Base-by-base conservation (phyloP, 2,888 invertebrate genomes). In the Parapristionchus giblindavisi region DNA sequence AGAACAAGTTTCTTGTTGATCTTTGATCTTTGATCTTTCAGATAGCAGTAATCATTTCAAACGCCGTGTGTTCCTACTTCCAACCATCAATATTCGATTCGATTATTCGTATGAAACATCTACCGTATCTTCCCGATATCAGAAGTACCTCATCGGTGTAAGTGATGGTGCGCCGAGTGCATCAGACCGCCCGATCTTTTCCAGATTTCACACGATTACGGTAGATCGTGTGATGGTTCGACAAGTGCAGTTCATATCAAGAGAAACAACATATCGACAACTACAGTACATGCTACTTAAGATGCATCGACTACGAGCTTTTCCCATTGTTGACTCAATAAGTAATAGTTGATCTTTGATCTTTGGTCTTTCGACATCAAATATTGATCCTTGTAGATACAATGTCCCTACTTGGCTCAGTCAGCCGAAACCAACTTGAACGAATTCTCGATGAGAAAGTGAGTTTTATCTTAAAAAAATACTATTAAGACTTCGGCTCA, bases 1-100 rank as follows among this genome's bases (percentile, higher is more conserved):
- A n/a, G n/a, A n/a, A n/a, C n/a, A n/a, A n/a, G n/a, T n/a, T n/a
- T n/a, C n/a, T n/a, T n/a, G n/a, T n/a, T n/a, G 96, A 24, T 14
- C 48, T 48, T 48, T 48, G 48, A 11, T 48, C 21, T 21, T 17
- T 27, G n/a, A 27, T 11, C 24, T 76, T 89, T 66, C 88, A 91
- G 91, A 94, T 97, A 82, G 94, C 97, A 0, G 97, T 98, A 1
- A 90, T 99, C 68, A 93, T 97, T 34, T 93, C 97, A 43, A 98
- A 98, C 89, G 97, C 96, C 0, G 93, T 96, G 24, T 95, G 96
- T 0, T 93, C 95, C 29, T 90, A 94, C n/a, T 91, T 99, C 17
- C 95, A 96, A 86, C 97, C 97, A 0, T 97, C 97, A 52, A 93
- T 97, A 88, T 99, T 98, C 90, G 98, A 99, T 91, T 96, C 95